These are phyloP conservation scores for Numenius arquata DNA, from an alignment of 2,113 vertebrate species.

Conservation along the genomic window DNA sequence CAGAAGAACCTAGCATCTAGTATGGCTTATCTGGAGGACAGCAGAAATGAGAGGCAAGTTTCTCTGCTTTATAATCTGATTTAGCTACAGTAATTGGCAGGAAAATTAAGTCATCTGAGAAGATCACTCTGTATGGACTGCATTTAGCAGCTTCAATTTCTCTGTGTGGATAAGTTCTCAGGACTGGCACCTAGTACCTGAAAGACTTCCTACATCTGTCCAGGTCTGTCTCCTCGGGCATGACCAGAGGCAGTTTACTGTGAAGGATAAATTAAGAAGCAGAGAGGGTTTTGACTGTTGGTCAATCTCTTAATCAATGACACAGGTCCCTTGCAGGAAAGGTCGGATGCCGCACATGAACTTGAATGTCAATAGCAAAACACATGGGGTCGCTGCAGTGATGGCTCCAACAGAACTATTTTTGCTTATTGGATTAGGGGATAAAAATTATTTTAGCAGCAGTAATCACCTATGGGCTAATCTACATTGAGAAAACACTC, in stretches of 20 bases:
- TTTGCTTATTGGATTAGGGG: not conserved
- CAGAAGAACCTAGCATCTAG: not conserved
- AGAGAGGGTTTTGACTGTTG: not conserved
- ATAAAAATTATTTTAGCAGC: not conserved
- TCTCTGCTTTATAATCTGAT: not conserved
- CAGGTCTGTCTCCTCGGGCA: not conserved
- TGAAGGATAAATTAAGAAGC: not conserved
- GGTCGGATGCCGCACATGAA: not conserved
- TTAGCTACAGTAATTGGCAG: not conserved
- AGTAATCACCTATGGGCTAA: not conserved
- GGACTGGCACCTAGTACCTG: not conserved
- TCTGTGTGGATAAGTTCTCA: not conserved
- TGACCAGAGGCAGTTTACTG: not conserved
- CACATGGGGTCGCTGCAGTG: not conserved
- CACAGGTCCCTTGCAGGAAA: not conserved
- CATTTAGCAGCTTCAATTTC: not conserved
- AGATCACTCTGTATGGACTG: not conserved
- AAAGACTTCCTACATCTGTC: not conserved
- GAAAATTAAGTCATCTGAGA: not conserved
- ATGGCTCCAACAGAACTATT: not conserved
- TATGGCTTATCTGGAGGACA: not conserved
- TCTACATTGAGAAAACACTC: not conserved
- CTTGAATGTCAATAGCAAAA: not conserved
- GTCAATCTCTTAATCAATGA: not conserved
- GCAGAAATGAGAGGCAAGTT: not conserved